Conservation (phyloP, 2,888 invertebrate genomes). For the Trichacis sp. region DNA sequence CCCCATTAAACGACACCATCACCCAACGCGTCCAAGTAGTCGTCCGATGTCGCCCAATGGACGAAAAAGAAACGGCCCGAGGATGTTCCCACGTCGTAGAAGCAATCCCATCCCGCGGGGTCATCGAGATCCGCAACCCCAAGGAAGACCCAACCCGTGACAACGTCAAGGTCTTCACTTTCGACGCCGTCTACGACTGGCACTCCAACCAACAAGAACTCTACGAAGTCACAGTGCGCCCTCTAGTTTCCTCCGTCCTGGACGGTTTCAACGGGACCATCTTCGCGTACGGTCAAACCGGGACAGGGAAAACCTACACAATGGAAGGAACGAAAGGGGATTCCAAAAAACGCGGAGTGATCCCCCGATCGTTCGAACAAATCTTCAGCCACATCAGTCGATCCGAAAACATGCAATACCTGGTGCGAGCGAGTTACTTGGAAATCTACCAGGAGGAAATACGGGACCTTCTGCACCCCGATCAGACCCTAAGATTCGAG, state of each 20-base stretch:
- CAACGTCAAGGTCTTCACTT: slow-evolving; percentile 93
- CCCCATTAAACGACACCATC: slow-evolving; percentile 50
- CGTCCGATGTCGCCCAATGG: slow-evolving; percentile 96
- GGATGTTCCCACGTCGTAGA: slow-evolving; percentile 85
- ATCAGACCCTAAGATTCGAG: slow-evolving; percentile 79
- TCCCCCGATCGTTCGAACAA: slow-evolving; percentile 96
- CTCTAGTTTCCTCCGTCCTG: slow-evolving; percentile 93
- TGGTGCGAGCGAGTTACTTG: slow-evolving; percentile 95
- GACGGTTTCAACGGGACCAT: slow-evolving; percentile 99
- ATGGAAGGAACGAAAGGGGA: slow-evolving; percentile 80
- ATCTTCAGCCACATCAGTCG: slow-evolving; percentile 95
- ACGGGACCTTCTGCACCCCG: slow-evolving; percentile 76
- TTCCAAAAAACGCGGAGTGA: slow-evolving; percentile 85
- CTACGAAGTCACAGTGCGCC: slow-evolving; percentile 96
- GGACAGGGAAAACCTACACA: slow-evolving; percentile 88
- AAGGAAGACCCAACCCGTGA: slow-evolving; percentile 77
- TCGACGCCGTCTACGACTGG: slow-evolving; percentile 96
- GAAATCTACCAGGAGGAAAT: slow-evolving; percentile 97
- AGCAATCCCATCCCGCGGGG: slow-evolving; percentile 87
- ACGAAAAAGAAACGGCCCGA: slow-evolving; percentile 83
- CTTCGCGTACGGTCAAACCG: slow-evolving; percentile 99
- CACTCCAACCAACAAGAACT: slow-evolving; percentile 90
- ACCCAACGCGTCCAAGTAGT: slow-evolving; percentile 92
- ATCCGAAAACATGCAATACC: slow-evolving; percentile 92
- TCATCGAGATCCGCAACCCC: slow-evolving; percentile 90